Evolutionary conservation across 1,140 invertebrate species (phyloP), one percentile per base, ranked within the genome.

Genomic region (Hylyphantes graminicola): DNA sequence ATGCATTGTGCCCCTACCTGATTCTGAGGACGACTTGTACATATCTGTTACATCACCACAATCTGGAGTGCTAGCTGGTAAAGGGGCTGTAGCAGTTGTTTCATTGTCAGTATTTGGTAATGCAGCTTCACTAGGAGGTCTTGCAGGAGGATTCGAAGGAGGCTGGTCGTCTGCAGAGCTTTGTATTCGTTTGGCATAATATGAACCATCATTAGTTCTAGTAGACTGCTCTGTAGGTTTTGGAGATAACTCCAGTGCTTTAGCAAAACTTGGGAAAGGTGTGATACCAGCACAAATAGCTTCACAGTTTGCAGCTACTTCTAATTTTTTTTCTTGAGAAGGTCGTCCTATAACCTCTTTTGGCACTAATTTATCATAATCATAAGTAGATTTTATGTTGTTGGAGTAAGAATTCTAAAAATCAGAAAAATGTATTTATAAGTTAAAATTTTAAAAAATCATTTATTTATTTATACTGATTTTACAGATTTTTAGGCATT

Each of bases 1-100:
- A 55, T 85, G 86, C 53, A 88, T 86, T 19, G 90, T 90, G 6
- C 90, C 90, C 68, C 89, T 86, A 15, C 90, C 90, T 51, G 90
- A 90, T 85, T 91, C 90, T 9, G 88, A 88, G 13, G 89, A 87
- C 17, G 85, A 86, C 72, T 87, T 87, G 57, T 87, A 87, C 7
- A 80, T 53, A 35, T 85, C 85, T 59, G 55, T 76, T 7, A n/a
- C 19, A 68, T 85, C 82, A 12, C 73, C 74, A 77, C 74, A 77
- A 63, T 85, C 74, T 53, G 64, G 7, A 50, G 73, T 19, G 72
- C 15, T 73, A 54, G 54, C 51, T 21, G 35, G 73, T 50, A 77
- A 76, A 15, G 21, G 11, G 70, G 67, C 77, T 12, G 72, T 19
- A 11, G 68, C 35, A n/a, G 54, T 15, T 19, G 63, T 13, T 17